phyloP scores from a whole-genome alignment of 2,113 vertebrate genomes.

The Centrocercus urophasianus region DNA sequence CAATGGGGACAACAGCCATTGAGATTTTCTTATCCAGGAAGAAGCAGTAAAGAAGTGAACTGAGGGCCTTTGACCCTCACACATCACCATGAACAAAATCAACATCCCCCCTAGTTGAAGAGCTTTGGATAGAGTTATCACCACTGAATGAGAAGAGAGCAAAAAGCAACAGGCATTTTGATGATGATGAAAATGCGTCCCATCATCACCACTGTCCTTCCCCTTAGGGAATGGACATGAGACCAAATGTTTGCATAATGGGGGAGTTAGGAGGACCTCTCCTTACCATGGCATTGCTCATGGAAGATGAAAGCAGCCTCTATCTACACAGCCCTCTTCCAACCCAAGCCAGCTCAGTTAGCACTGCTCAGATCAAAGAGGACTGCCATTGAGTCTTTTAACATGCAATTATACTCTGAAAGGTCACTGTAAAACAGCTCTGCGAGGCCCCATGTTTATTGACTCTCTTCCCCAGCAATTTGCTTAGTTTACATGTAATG shows the following conservation, averaged over 20 bases:
- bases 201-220: background rate
- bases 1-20: background rate
- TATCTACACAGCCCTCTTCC: background rate
- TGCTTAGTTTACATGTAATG: slow-evolving; percentile 37
- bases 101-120: background rate
- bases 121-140: background rate
- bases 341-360: background rate
- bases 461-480: slow-evolving; percentile 31
- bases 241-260: background rate
- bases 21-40: background rate
- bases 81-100: background rate
- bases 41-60: background rate
- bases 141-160: background rate
- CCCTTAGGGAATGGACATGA: background rate
- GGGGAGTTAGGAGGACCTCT: background rate
- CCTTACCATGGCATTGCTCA: background rate
- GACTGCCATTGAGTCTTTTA: background rate
- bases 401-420: slow-evolving; percentile 29
- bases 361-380: background rate
- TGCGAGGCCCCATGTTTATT: background rate
- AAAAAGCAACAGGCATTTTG: background rate
- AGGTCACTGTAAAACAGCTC: slow-evolving; percentile 36
- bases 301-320: background rate
- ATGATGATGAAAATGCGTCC: background rate
- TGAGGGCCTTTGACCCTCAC: background rate